These are phyloP conservation scores for Baccha elongata DNA, from an alignment of 2,888 invertebrate genomes.

Conservation along the genomic window DNA sequence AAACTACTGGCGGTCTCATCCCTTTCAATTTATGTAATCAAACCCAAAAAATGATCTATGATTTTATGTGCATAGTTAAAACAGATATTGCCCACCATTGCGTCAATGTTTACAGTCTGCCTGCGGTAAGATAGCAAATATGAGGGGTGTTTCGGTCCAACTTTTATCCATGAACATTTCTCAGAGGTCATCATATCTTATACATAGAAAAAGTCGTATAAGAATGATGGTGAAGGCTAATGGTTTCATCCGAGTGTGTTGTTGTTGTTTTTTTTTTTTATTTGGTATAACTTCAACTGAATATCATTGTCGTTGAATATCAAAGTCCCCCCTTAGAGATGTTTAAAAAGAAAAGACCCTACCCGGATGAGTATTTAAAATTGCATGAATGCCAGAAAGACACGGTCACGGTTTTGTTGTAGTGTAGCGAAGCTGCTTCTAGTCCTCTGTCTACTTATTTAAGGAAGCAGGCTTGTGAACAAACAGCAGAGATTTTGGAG, in stretches of 20 bases:
- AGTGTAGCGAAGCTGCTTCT: neutral
- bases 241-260: neutral
- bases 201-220: neutral
- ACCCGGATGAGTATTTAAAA: constrained; percentile 57
- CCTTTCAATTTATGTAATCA: constrained; percentile 19
- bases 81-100: constrained; percentile 10
- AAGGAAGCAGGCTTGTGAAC: constrained; percentile 20
- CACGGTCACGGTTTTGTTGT: neutral
- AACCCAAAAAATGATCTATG: constrained; percentile 10
- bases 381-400: constrained; percentile 64
- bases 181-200: constrained; percentile 58
- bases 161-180: constrained; percentile 46
- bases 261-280: constrained; percentile 10
- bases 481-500: constrained; percentile 60
- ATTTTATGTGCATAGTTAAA: constrained; percentile 6
- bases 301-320: constrained; percentile 44
- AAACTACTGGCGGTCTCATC: constrained; percentile 5
- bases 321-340: constrained; percentile 33
- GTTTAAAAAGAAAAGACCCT: constrained; percentile 34
- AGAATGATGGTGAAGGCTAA: neutral
- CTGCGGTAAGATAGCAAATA: constrained; percentile 37
- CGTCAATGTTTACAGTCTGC: constrained; percentile 34
- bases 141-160: constrained; percentile 15
- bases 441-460: too few relatives aligned
- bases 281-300: constrained; percentile 46